phyloP scores from a whole-genome alignment of 1,140 invertebrate species.

The Eufriesea mexicana region DNA sequence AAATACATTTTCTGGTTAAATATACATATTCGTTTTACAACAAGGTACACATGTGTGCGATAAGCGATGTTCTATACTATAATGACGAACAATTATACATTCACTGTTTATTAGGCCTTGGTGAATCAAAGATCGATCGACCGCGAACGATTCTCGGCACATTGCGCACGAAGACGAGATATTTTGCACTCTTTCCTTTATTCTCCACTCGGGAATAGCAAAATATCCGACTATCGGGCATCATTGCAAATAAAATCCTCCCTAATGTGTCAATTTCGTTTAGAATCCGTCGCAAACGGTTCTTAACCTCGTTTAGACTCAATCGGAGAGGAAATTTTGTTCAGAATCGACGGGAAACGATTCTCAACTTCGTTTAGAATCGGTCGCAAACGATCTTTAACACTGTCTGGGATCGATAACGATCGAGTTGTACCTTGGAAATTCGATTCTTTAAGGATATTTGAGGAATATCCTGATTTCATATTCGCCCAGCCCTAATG shows the following conservation, averaged over 20 bases:
- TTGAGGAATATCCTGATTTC: neutral
- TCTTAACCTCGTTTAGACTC: no score
- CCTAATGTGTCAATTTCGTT: no score
- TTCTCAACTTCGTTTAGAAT: neutral
- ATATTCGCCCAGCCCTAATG: conserved; percentile 47
- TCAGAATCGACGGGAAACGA: neutral
- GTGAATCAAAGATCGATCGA: conserved; percentile 36
- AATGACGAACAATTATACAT: conserved; percentile 26
- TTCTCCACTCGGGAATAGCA: no score
- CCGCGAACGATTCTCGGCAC: no score
- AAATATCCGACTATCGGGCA: no score
- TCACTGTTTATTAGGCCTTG: conserved; percentile 30
- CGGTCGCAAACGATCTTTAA: no score
- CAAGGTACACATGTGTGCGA: neutral
- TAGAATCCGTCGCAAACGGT: no score
- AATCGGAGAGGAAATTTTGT: no score
- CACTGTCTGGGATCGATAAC: no score
- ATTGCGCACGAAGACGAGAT: no score
- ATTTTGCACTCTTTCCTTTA: no score
- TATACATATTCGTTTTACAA: neutral
- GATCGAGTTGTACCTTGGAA: neutral
- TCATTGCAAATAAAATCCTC: no score
- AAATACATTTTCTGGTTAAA: neutral
- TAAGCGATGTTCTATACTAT: neutral
- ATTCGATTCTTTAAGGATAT: neutral